Conservation (phyloP, 2,113 vertebrate genomes). For the Mobula hypostoma region DNA sequence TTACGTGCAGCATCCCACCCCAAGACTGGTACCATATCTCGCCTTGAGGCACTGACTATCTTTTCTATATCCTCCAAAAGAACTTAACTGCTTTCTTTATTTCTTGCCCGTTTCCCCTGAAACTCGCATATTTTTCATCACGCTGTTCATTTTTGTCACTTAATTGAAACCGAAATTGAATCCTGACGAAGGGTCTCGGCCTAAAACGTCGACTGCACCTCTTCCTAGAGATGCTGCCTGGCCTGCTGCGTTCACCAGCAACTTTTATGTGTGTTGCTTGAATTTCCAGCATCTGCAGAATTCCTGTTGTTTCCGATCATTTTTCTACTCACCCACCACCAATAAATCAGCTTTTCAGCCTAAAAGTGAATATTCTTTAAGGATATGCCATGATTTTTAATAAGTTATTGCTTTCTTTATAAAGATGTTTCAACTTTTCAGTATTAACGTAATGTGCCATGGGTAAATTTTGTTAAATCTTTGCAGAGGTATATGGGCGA, state of each 20-base stretch:
- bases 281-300: no score
- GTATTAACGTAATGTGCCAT: neutral
- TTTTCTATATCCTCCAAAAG: no score
- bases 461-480: neutral
- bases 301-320: no score
- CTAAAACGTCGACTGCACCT: no score
- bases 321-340: neutral
- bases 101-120: neutral
- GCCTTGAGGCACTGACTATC: rapidly evolving
- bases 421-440: neutral
- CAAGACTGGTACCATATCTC: neutral
- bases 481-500: neutral
- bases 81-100: neutral
- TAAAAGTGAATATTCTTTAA: neutral
- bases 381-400: neutral
- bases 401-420: neutral
- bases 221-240: no score
- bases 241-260: no score
- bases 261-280: no score
- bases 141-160: no score
- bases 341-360: neutral
- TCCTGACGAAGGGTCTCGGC: no score
- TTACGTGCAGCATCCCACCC: neutral
- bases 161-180: neutral
- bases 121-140: no score